Evolutionary conservation across 2,113 vertebrate species (phyloP).

Genomic region (Amia ocellicauda): DNA sequence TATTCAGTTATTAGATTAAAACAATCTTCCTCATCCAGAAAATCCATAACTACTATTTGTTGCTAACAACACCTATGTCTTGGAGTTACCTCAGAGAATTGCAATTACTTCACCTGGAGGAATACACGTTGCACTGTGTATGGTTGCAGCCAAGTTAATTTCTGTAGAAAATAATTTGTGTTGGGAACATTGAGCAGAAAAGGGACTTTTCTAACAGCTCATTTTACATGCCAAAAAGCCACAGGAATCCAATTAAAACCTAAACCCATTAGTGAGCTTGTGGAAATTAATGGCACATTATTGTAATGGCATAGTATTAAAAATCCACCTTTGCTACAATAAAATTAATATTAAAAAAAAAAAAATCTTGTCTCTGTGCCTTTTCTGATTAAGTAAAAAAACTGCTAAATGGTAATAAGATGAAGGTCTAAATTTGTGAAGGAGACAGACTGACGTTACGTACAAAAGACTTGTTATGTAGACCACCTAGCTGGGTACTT

Average conservation of each 20-base stretch:
- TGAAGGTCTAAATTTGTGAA: too few species aligned
- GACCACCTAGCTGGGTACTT: too few species aligned
- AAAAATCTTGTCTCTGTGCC: background rate
- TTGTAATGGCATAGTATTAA: background rate
- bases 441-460: too few species aligned
- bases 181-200: background rate
- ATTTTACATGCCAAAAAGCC: constrained; percentile 18
- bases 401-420: too few species aligned
- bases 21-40: background rate
- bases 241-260: constrained; percentile 20
- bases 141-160: background rate
- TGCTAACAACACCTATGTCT: constrained; percentile 10
- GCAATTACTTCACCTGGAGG: constrained; percentile 11
- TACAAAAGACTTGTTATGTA: too few species aligned
- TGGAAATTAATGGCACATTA: constrained; percentile 5
- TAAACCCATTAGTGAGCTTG: constrained; percentile 5
- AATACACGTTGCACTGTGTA: constrained; percentile 1
- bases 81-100: background rate
- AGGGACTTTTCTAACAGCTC: constrained; percentile 11
- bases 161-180: constrained; percentile 3
- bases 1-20: background rate
- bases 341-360: background rate
- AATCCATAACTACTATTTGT: background rate
- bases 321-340: constrained; percentile 5
- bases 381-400: background rate